phyloP scores from a whole-genome alignment of 2,113 vertebrate genomes.

The Bubo blakistoni region DNA sequence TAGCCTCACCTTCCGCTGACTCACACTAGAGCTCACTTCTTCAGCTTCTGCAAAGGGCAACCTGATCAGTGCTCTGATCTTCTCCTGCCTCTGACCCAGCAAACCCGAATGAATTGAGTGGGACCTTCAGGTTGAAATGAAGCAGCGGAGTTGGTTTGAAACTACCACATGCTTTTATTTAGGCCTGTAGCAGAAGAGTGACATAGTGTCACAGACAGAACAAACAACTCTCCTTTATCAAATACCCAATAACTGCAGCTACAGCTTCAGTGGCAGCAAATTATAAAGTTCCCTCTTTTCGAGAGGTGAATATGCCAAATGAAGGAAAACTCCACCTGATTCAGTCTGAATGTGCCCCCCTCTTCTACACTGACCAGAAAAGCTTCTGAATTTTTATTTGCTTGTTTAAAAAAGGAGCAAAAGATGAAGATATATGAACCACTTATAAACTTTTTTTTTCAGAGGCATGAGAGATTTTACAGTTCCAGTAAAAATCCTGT shows the following conservation, averaged over 20 bases:
- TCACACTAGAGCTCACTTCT: neutral
- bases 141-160: neutral
- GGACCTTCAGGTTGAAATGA: neutral
- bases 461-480: neutral
- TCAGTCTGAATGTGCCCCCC: neutral
- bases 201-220: neutral
- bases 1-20: neutral
- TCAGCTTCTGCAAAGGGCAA: neutral
- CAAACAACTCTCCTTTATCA: neutral
- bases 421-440: neutral
- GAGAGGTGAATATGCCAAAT: neutral
- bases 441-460: neutral
- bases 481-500: neutral
- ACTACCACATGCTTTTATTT: neutral
- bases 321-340: neutral
- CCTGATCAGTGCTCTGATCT: neutral
- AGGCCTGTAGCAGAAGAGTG: neutral
- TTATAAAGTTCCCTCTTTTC: neutral
- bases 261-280: neutral
- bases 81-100: neutral
- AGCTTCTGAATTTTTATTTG: neutral
- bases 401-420: neutral
- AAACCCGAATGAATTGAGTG: neutral
- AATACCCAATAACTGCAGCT: neutral
- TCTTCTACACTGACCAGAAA: neutral